Evolutionary conservation across 2,888 invertebrate species (phyloP), one percentile per base, ranked within the genome.

Genomic region (Beris chalybata): DNA sequence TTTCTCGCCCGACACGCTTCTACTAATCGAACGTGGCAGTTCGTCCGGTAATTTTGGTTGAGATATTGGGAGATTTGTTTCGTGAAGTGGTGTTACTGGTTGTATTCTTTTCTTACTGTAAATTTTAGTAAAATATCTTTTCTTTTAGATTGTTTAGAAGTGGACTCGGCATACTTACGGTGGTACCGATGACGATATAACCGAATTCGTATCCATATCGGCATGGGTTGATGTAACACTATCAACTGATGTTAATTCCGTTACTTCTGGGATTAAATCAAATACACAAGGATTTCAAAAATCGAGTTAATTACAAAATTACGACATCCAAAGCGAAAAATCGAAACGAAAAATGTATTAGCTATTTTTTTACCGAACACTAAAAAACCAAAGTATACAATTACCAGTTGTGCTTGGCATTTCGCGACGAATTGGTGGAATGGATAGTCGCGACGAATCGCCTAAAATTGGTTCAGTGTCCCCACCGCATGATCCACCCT

Each of bases 191-290:
- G 70, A 43, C 22, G 78, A 76, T 66, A 78, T 76, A 11, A 79
- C 76, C 6, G 77, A 77, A 3, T 77, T 72, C 67, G 77, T 77
- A 59, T 83, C 82, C 74, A 86, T 84, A 55, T 84, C 85, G 0
- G 86, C 86, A 50, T 86, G 86, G 0, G 86, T 86, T 0, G 86
- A 86, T 30, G 88, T 89, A 4, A 89, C 82, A 71, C 89, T 89
- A 77, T 89, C 89, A 44, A 89, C 83, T 0, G 89, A 89, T 6
- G 89, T 90, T 63, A 89, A 84, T 73, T 89, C 89, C 70, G 88
- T 89, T 13, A 88, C 88, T 80, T 89, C 89, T 82, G 82, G 47
- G 69, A 70, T 56, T 67, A 69, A 76, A 61, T 30, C 38, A 38
- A 61, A 61, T 52, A 61, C 43, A 52, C 50, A 43, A 44, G 13